A percentile compares a stretch with the other conserved stretches of the same genome.
These are phyloP conservation scores for Suncus etruscus DNA, from an alignment of 2,113 vertebrate species.

Conservation along the genomic window DNA sequence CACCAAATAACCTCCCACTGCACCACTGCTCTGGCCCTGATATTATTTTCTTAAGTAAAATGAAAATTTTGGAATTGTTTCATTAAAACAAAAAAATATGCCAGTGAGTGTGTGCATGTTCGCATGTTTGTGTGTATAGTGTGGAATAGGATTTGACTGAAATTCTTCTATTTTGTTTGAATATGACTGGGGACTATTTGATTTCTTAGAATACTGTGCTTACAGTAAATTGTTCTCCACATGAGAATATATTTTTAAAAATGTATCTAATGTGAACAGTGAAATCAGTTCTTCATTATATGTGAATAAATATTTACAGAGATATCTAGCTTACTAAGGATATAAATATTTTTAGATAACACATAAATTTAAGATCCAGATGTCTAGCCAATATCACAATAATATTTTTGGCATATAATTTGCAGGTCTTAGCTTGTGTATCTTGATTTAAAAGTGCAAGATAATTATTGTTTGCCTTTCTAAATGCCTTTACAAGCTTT, in stretches of 20 bases:
- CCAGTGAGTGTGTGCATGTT: no score
- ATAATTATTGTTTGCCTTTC: slow-evolving; percentile 39
- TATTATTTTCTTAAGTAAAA: slow-evolving; percentile 22
- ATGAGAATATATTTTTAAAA: background rate
- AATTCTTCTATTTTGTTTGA: slow-evolving; percentile 23
- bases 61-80: slow-evolving; percentile 20
- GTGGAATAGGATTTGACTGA: background rate
- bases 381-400: slow-evolving; percentile 46
- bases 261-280: background rate
- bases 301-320: slow-evolving; percentile 46
- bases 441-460: slow-evolving; percentile 44
- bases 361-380: slow-evolving; percentile 54
- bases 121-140: background rate
- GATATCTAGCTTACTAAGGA: background rate
- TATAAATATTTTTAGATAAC: slow-evolving; percentile 2
- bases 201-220: background rate
- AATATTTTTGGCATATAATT: slow-evolving; percentile 52
- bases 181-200: slow-evolving; percentile 19
- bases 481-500: slow-evolving; percentile 15
- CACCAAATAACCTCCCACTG: no score
- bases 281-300: slow-evolving; percentile 24
- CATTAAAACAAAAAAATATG: background rate
- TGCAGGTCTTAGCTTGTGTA: slow-evolving; percentile 48
- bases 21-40: no score
- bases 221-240: background rate